Evolutionary conservation across 2,113 vertebrate species (phyloP), one percentile per base, ranked within the genome.

Genomic region (Orcinus orca): DNA sequence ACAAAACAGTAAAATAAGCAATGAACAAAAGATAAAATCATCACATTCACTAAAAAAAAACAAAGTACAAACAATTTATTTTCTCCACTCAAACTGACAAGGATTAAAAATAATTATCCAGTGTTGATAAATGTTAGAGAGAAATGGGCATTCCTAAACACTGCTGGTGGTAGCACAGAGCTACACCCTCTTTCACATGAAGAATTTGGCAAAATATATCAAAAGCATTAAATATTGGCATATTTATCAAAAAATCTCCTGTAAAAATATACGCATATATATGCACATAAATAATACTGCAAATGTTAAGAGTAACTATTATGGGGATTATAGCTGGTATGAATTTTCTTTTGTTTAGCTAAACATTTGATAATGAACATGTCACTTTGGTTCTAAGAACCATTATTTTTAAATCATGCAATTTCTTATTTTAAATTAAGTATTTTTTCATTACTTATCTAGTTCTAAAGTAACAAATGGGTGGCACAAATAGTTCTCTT

Each of bases 401-500:
- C 84, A 14, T n/a, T 87, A 81, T 50, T 92, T 88, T 65, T 38
- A 93, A 93, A 81, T 65, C 36, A 58, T 53, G 0, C 25, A 71
- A 71, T 82, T 94, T 89, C 44, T 67, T 67, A 63, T 41, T 89
- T 88, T 55, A 73, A 60, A 93, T 55, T 31, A 74, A 33, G 0
- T n/a, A 6, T 29, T 77, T 85, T 89, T 67, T 47, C 25, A 76
- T 71, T 65, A 47, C 15, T 83, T 18, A 67, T 31, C 67, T 79
- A 95, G 20, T 55, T 92, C 76, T 85, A 94, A 90, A 96, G 38
- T n/a, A 88, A 83, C 55, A 87, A 63, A 68, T 3, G 55, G 8
- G 26, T 62, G 18, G n/a, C n/a, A 73, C 1, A 85, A 68, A 91
- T 10, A 91, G 41, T 53, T 8, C 33, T 93, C 77, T 74, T 88